Evolutionary conservation across 1,140 invertebrate species (phyloP).

Genomic region (Solen grandis): DNA sequence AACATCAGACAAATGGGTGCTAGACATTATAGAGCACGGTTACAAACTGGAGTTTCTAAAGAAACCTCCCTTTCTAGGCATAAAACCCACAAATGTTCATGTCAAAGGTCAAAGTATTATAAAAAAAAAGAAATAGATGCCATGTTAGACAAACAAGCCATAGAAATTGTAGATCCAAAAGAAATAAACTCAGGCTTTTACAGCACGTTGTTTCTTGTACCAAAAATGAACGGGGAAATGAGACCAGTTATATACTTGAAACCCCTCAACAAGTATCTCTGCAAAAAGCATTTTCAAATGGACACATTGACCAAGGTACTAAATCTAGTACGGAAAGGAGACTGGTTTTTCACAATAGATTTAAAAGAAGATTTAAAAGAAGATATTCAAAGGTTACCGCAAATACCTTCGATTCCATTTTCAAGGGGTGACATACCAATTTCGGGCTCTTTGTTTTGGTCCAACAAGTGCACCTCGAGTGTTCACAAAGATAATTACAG

Average conservation of each 20-base stretch:
- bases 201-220: constrained; percentile 34
- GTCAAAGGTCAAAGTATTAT: not conserved
- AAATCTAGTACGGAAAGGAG: constrained; percentile 34
- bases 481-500: no score
- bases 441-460: constrained; percentile 10
- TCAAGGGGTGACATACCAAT: no score
- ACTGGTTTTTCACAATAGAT: constrained; percentile 23
- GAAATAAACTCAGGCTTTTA: constrained; percentile 28
- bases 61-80: constrained; percentile 16
- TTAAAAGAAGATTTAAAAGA: constrained; percentile 19
- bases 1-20: no score
- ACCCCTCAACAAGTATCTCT: constrained; percentile 45
- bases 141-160: constrained; percentile 25
- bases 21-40: no score
- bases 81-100: constrained; percentile 1
- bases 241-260: constrained; percentile 48
- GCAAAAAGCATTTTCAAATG: no score
- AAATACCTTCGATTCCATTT: no score
- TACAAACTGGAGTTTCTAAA: no score
- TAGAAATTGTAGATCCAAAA: constrained; percentile 11
- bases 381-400: not conserved
- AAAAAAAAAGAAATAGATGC: not conserved
- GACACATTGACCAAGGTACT: no score
- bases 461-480: constrained; percentile 23
- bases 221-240: no score